A percentile compares a stretch with the other conserved stretches of the same genome.
These are phyloP conservation scores for Lypha dubia DNA, from an alignment of 2,888 invertebrate species.

Conservation along the genomic window DNA sequence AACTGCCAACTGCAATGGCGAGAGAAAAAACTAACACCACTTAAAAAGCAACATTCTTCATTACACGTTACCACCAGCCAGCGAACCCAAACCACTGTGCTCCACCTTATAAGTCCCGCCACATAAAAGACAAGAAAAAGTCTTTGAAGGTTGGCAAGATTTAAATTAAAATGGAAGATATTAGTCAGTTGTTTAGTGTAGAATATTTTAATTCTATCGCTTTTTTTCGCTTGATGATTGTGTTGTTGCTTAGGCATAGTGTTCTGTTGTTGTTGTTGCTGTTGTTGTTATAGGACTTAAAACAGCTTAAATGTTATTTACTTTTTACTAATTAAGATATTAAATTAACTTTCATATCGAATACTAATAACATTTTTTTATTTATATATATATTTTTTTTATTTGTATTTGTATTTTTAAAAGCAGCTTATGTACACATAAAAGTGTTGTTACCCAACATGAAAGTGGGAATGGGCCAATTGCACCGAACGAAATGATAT, in stretches of 20 bases:
- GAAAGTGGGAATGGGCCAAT: not conserved
- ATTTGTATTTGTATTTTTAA: not conserved
- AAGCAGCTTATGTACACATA: slow-evolving; percentile 38
- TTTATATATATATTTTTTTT: not conserved
- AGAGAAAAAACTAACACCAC: not conserved
- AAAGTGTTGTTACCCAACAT: slow-evolving; percentile 25
- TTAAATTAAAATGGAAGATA: slow-evolving; percentile 62
- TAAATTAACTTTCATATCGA: slow-evolving; percentile 71
- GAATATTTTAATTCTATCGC: slow-evolving; percentile 39
- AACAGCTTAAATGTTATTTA: slow-evolving; percentile 76
- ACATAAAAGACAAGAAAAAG: slow-evolving; percentile 9
- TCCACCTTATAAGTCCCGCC: slow-evolving; percentile 27
- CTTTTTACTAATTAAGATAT: slow-evolving; percentile 78
- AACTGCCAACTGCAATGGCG: slow-evolving; percentile 19
- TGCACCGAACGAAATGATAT: slow-evolving; percentile 42
- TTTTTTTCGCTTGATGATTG: not conserved
- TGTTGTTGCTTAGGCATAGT: slow-evolving; percentile 5
- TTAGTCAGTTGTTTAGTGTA: slow-evolving; percentile 50
- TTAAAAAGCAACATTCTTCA: slow-evolving; percentile 12
- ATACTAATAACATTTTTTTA: slow-evolving; percentile 35
- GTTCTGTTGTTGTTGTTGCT: slow-evolving; percentile 42
- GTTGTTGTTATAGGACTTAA: slow-evolving; percentile 54
- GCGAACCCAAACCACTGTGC: not conserved
- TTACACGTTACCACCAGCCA: slow-evolving; percentile 35
- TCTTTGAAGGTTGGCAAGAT: slow-evolving; percentile 43